phyloP scores from a whole-genome alignment of 1,140 invertebrate species.

The Grapholita molesta region DNA sequence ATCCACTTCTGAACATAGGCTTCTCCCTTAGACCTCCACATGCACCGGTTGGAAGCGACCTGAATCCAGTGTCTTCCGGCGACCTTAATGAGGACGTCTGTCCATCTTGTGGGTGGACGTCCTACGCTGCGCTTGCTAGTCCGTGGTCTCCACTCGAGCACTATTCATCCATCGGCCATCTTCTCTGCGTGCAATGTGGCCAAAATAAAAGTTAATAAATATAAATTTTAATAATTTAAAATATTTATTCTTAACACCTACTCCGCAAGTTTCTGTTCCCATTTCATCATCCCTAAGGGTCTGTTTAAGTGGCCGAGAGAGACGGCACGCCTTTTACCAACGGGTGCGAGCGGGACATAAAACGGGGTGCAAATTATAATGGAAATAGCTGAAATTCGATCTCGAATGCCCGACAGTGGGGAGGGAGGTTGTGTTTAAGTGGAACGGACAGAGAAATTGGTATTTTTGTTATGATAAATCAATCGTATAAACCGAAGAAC shows the following conservation, averaged over 20 bases:
- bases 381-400: conserved; percentile 23
- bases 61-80: too few relatives aligned
- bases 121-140: too few relatives aligned
- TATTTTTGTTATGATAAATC: neutral
- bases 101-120: too few relatives aligned
- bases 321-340: conserved; percentile 8
- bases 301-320: conserved; percentile 39
- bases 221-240: neutral
- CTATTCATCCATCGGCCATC: too few relatives aligned
- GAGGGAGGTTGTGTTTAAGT: neutral
- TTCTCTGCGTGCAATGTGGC: too few relatives aligned
- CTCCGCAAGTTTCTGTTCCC: conserved; percentile 25
- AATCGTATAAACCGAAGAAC: too few relatives aligned
- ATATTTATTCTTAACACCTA: neutral
- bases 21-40: too few relatives aligned
- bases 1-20: neutral
- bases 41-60: too few relatives aligned
- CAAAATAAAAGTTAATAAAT: too few relatives aligned
- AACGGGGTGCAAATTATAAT: conserved; percentile 22
- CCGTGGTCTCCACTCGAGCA: too few relatives aligned
- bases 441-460: neutral
- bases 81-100: too few relatives aligned
- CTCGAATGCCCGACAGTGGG: neutral
- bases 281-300: conserved; percentile 33
- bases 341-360: conserved; percentile 21